Conservation (phyloP, 2,888 invertebrate genomes). For the Eupithecia subumbrata region DNA sequence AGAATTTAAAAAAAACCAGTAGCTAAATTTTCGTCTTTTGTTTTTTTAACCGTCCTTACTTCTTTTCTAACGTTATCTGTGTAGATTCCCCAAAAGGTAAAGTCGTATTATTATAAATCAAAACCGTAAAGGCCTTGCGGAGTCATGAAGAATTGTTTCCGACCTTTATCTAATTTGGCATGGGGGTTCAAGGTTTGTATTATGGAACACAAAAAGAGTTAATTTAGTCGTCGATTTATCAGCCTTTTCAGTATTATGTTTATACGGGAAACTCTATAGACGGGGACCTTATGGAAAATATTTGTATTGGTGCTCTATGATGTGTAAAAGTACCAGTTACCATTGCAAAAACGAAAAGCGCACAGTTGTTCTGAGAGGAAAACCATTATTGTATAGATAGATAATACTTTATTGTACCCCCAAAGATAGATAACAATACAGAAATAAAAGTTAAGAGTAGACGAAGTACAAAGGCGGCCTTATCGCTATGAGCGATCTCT, state of each 20-base stretch:
- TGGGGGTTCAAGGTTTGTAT: constrained; percentile 42
- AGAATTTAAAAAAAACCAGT: too few species aligned
- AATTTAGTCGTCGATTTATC: constrained; percentile 33
- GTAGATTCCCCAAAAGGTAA: not conserved
- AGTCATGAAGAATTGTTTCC: constrained; percentile 47
- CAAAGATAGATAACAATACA: too few species aligned
- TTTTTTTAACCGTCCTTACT: not conserved
- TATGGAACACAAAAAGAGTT: constrained; percentile 41
- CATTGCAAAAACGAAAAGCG: not conserved
- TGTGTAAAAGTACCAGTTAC: not conserved
- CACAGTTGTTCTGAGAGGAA: not conserved
- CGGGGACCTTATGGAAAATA: not conserved
- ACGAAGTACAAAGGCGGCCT: too few species aligned
- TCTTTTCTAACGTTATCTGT: not conserved
- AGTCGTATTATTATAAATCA: constrained; percentile 40
- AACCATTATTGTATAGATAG: not conserved
- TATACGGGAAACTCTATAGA: not conserved
- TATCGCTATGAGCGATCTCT: too few species aligned
- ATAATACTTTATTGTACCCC: too few species aligned
- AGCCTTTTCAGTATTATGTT: not conserved
- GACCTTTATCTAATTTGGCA: constrained; percentile 45
- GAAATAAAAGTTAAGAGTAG: too few species aligned
- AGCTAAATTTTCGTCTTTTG: not conserved
- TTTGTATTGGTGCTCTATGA: not conserved
- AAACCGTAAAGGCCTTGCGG: constrained; percentile 42